These are phyloP conservation scores for Dasypolia templi DNA, from an alignment of 2,888 invertebrate genomes.

Conservation along the genomic window DNA sequence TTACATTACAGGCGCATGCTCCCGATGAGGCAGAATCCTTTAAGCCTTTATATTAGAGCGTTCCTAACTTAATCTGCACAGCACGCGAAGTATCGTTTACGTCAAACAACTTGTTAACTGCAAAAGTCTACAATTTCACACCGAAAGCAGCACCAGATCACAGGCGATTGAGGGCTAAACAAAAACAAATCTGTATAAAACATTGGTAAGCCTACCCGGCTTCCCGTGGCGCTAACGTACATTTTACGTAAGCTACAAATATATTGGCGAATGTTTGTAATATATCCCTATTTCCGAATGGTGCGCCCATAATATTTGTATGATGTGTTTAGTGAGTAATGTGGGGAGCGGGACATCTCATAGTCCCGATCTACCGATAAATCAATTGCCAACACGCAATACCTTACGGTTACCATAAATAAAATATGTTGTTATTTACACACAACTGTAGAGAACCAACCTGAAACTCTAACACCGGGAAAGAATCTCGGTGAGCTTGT, in stretches of 20 bases:
- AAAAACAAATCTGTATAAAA: constrained; percentile 42
- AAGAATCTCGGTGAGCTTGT: constrained; percentile 13
- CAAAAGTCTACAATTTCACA: constrained; percentile 14
- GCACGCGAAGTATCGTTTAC: constrained; percentile 4
- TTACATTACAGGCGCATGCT: neutral
- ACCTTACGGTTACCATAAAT: constrained; percentile 74
- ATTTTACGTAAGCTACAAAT: constrained; percentile 64
- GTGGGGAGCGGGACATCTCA: constrained; percentile 79
- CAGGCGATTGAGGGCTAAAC: constrained; percentile 36
- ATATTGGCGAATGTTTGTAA: constrained; percentile 64
- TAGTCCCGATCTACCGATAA: constrained; percentile 84
- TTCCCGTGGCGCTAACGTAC: constrained; percentile 37
- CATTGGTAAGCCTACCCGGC: constrained; percentile 27
- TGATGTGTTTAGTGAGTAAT: constrained; percentile 85
- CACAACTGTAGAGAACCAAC: constrained; percentile 17
- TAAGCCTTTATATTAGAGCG: neutral
- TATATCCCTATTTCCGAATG: constrained; percentile 77
- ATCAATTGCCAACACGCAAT: constrained; percentile 82
- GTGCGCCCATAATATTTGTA: constrained; percentile 76
- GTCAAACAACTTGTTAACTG: constrained; percentile 32
- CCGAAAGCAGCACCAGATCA: constrained; percentile 29
- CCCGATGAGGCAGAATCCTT: too few relatives aligned
- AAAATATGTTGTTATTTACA: constrained; percentile 69
- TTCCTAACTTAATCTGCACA: constrained; percentile 1
- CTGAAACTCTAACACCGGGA: constrained; percentile 7